A percentile compares a stretch with the other conserved stretches of the same genome.
phyloP scores from a whole-genome alignment of 2,888 invertebrate genomes.

The Calephelis perditalis region DNA sequence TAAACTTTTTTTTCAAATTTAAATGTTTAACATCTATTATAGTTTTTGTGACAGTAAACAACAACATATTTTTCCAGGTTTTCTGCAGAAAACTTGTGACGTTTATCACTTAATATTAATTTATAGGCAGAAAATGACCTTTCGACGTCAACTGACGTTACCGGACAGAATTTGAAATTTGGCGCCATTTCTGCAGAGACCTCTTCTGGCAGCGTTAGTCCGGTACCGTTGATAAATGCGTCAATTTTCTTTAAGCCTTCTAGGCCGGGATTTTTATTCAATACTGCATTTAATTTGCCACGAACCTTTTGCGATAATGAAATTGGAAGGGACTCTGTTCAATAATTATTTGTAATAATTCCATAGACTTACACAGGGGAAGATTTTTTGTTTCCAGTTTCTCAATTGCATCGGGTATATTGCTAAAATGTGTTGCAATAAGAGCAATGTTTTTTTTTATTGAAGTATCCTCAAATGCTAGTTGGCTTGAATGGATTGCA shows the following conservation, averaged over 20 bases:
- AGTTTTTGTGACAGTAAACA: neutral
- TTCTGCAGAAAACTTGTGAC: neutral
- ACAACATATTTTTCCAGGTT: neutral
- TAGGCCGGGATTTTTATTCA: conserved; percentile 12
- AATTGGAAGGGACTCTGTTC: conserved; percentile 9
- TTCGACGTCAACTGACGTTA: conserved; percentile 21
- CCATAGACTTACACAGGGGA: neutral
- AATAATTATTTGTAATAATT: conserved; percentile 8
- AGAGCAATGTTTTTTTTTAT: neutral
- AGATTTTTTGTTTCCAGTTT: neutral
- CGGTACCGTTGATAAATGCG: conserved; percentile 16
- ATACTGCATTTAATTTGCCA: conserved; percentile 17
- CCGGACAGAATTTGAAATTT: conserved; percentile 23
- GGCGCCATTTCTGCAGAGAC: conserved; percentile 22
- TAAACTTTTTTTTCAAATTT: no score
- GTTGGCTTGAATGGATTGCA: no score
- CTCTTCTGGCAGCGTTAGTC: conserved; percentile 19
- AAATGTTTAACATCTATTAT: no score
- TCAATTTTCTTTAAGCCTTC: conserved; percentile 11
- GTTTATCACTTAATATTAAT: conserved; percentile 14
- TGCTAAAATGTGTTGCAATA: no score
- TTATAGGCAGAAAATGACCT: conserved; percentile 17
- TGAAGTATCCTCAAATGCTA: neutral
- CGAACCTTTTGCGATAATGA: conserved; percentile 16
- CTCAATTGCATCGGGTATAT: neutral